Evolutionary conservation across 2,797 vertebrate genomes (phyloP).

Genomic region (Kryptolebias ocellatus): DNA sequence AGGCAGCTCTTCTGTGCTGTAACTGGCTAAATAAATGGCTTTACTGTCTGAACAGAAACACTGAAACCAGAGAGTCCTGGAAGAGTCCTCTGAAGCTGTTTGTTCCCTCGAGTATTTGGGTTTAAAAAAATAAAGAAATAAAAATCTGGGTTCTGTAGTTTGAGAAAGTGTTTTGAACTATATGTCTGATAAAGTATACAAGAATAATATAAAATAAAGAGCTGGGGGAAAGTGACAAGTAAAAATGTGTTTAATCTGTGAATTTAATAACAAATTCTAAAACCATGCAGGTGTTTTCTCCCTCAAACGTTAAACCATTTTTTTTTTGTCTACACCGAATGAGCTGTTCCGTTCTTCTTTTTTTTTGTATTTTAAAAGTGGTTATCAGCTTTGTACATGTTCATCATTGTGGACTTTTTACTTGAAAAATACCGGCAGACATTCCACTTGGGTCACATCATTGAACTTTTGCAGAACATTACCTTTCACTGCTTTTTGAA

Average conservation of each 20-base stretch:
- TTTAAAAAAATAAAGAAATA: too few species aligned
- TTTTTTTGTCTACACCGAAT: slow-evolving; percentile 4
- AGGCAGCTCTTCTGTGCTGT: too few species aligned
- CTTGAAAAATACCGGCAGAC: slow-evolving; percentile 12
- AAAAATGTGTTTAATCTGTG: slow-evolving; percentile 1
- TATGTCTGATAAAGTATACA: too few species aligned
- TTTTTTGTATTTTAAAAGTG: slow-evolving; percentile 9
- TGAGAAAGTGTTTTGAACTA: too few species aligned
- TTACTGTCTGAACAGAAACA: too few species aligned
- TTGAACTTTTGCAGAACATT: slow-evolving; percentile 7
- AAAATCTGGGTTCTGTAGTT: too few species aligned
- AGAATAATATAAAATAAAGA: too few species aligned
- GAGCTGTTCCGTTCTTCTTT: not conserved
- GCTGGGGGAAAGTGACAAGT: too few species aligned
- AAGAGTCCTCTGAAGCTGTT: too few species aligned
- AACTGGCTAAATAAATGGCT: too few species aligned
- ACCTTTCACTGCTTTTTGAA: slow-evolving; percentile 14
- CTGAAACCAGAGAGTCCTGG: too few species aligned
- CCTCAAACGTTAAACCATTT: not conserved
- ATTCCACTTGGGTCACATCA: slow-evolving; percentile 9
- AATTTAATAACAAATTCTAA: not conserved
- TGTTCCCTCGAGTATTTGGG: too few species aligned
- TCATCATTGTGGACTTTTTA: slow-evolving; percentile 22
- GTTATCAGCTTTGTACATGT: slow-evolving; percentile 11
- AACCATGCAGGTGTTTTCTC: slow-evolving; percentile 4